These are phyloP conservation scores for Pterostichus madidus DNA, from an alignment of 2,888 invertebrate genomes.

Conservation along the genomic window DNA sequence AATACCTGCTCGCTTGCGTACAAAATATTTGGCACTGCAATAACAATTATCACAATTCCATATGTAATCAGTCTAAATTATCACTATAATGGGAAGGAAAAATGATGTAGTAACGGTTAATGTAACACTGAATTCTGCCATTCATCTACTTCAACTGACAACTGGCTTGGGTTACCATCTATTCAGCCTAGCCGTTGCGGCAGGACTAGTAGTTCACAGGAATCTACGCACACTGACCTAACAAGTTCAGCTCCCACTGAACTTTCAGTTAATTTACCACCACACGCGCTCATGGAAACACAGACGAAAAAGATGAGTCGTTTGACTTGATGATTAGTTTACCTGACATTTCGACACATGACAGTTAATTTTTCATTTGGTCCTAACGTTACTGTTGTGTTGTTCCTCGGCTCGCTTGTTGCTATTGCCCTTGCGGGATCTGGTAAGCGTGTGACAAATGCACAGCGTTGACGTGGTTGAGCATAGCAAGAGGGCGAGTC, in stretches of 20 bases:
- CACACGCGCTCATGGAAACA: slow-evolving; percentile 7
- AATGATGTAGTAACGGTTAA: slow-evolving; percentile 56
- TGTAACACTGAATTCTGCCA: slow-evolving; percentile 40
- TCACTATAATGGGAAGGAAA: slow-evolving; percentile 61
- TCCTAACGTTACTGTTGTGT: slow-evolving; percentile 26
- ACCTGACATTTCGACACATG: slow-evolving; percentile 11
- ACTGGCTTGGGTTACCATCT: not conserved
- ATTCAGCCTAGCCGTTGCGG: not conserved
- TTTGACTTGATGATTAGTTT: slow-evolving; percentile 29
- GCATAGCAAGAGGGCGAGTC: slow-evolving; percentile 81
- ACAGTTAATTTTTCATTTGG: slow-evolving; percentile 40
- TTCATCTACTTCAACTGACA: slow-evolving; percentile 28
- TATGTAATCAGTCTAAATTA: slow-evolving; percentile 66
- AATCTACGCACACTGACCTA: slow-evolving; percentile 43
- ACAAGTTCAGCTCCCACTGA: slow-evolving; percentile 12
- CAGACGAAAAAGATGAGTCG: slow-evolving; percentile 11
- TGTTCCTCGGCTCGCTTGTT: slow-evolving; percentile 33
- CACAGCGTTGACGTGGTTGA: slow-evolving; percentile 65
- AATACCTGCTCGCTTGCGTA: slow-evolving; percentile 65
- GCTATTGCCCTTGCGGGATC: slow-evolving; percentile 41
- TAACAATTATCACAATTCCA: slow-evolving; percentile 67
- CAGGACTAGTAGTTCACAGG: slow-evolving; percentile 50
- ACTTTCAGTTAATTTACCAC: slow-evolving; percentile 26
- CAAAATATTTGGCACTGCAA: slow-evolving; percentile 68
- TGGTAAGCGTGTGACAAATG: slow-evolving; percentile 62